Percentiles rank a stretch among this genome's conserved stretches.
These are phyloP conservation scores for Remorina albescens DNA, from an alignment of 2,797 vertebrate species.

Conservation along the genomic window DNA sequence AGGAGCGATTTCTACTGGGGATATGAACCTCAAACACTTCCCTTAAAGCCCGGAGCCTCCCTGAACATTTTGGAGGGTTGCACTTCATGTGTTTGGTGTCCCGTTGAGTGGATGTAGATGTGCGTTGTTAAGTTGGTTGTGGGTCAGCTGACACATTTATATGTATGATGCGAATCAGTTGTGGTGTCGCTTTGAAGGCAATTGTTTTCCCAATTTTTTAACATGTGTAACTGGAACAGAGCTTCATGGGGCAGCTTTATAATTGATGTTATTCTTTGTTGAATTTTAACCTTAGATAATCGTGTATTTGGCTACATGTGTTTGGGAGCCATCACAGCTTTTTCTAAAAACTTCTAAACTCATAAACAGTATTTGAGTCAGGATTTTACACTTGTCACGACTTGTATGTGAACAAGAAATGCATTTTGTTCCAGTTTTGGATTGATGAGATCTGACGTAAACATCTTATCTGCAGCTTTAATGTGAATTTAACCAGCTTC, in stretches of 20 bases:
- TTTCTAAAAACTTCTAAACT: background rate
- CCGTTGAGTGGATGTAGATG: constrained; percentile 33
- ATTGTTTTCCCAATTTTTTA: constrained; percentile 17
- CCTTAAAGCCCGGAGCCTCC: constrained; percentile 61
- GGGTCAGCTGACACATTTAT: constrained; percentile 7
- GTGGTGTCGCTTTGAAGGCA: background rate
- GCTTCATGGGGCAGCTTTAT: background rate
- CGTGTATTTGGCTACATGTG: background rate
- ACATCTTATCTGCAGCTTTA: constrained; percentile 40
- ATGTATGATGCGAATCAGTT: background rate
- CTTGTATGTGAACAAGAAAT: constrained; percentile 6
- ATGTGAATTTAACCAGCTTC: constrained; percentile 62
- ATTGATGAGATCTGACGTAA: constrained; percentile 30
- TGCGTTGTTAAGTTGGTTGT: constrained; percentile 6
- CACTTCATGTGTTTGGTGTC: constrained; percentile 48
- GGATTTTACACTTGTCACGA: constrained; percentile 9
- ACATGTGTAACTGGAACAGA: no score
- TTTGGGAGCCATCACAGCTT: background rate
- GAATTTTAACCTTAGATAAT: no score
- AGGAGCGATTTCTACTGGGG: constrained; percentile 67
- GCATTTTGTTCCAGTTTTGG: constrained; percentile 29
- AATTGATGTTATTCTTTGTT: no score
- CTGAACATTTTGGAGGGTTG: constrained; percentile 37
- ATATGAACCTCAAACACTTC: constrained; percentile 66
- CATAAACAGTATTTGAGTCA: background rate